Evolutionary conservation across 2,888 invertebrate species (phyloP).

Genomic region (Phyllotreta cruciferae): DNA sequence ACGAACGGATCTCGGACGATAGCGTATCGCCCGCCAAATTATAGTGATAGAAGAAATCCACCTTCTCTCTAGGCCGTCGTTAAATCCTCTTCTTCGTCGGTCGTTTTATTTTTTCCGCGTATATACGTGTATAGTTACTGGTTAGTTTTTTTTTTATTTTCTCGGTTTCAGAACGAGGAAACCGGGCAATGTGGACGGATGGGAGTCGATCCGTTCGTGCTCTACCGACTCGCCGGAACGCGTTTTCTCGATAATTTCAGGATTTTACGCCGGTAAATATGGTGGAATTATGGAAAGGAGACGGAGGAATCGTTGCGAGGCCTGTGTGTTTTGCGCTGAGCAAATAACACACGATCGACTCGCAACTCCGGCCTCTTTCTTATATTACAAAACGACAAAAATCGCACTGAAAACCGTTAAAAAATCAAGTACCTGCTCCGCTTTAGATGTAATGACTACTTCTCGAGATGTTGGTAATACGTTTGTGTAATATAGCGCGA

Average conservation of each 20-base stretch:
- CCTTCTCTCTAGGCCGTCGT: conserved; percentile 45
- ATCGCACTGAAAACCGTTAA: too few species aligned
- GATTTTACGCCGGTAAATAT: conserved; percentile 27
- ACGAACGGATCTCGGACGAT: conserved; percentile 56
- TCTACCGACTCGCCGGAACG: conserved; percentile 29
- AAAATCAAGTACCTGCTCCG: too few species aligned
- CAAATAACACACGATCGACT: too few species aligned
- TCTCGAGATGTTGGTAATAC: too few species aligned
- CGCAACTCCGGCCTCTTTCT: too few species aligned
- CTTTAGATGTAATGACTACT: too few species aligned
- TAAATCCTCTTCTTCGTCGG: conserved; percentile 46
- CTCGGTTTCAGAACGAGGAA: conserved; percentile 43
- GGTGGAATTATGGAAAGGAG: conserved; percentile 23
- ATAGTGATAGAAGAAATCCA: conserved; percentile 50
- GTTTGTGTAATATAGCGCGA: too few species aligned
- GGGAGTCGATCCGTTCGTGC: conserved; percentile 28
- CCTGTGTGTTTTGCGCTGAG: too few species aligned
- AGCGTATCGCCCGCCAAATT: conserved; percentile 49
- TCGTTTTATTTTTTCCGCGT: conserved; percentile 40
- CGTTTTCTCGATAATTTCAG: conserved; percentile 29
- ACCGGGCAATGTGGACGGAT: conserved; percentile 35
- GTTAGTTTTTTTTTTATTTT: neutral
- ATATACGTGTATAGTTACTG: conserved; percentile 44
- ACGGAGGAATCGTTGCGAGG: neutral
- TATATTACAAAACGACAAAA: too few species aligned